Evolutionary conservation across 2,113 vertebrate genomes (phyloP), one percentile per base, ranked within the genome.

Genomic region (Corythornis cristatus): DNA sequence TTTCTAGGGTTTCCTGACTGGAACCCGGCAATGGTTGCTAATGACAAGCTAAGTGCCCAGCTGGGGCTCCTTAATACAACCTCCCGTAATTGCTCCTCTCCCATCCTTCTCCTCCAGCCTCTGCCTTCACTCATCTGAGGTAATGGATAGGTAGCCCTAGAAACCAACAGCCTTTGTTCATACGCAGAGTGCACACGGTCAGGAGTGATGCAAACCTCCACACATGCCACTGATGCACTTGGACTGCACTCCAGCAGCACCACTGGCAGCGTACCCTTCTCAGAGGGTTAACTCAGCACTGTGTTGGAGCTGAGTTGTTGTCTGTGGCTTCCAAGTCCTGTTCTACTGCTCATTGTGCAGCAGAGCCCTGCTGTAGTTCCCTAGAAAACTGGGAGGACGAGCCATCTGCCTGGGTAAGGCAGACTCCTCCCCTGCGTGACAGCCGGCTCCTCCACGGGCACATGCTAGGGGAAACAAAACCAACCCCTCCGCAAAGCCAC

Each of bases 21-120:
- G 0, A 86, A 67, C 57, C 66, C 19, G 62, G 93, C 11, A 4
- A 65, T 73, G 71, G 84, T 31, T 85, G 8, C 29, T 96, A 96
- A 93, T 74, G 79, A 87, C 45, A 83, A 92, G 72, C 82, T 89
- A 83, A 94, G 94, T 92, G 95, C 78, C 94, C 91, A 96, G 87
- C 91, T 96, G 94, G 83, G 94, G 45, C 91, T 95, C 89, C 82
- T 95, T 93, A 77, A 81, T 80, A 67, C 67, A 56, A 61, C 57
- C 73, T 75, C 56, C 37, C 0, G 0, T 83, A 88, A 93, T 67
- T 83, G 64, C 67, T 90, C 51, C 71, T 57, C 58, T 54, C 33
- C 66, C 50, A 65, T 65, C 65, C 83, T 66, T 86, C 75, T 96
- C 58, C 64, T 91, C 68, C 54, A 53, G 25, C n/a, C 62, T 48